These are phyloP conservation scores for Uropsilus gracilis DNA, from an alignment of 2,113 vertebrate genomes.

Conservation along the genomic window DNA sequence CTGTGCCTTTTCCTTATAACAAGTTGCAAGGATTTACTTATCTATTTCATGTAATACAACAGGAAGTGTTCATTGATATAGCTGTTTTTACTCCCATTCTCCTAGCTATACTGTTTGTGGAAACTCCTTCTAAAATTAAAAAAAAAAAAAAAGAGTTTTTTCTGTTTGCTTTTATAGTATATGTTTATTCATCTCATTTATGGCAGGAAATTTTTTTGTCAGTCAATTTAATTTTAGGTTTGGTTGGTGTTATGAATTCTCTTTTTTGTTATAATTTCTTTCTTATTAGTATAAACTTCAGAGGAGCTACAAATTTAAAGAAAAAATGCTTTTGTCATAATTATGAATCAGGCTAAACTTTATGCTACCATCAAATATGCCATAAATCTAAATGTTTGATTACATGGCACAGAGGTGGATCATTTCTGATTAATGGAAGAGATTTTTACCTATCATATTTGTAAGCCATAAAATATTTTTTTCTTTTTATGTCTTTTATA, in stretches of 20 bases:
- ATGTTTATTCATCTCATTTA: background rate
- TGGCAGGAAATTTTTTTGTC: background rate
- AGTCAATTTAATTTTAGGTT: background rate
- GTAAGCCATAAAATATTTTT: background rate
- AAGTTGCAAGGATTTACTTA: background rate
- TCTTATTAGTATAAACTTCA: background rate
- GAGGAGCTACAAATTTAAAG: background rate
- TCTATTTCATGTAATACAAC: background rate
- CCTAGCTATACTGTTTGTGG: background rate
- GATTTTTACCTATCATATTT: background rate
- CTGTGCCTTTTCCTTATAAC: background rate
- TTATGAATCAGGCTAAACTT: background rate
- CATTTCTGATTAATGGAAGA: background rate
- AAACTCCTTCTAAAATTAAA: background rate
- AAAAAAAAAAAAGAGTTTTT: background rate
- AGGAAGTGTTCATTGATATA: background rate
- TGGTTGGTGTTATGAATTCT: background rate
- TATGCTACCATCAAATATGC: background rate
- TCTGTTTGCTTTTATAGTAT: background rate
- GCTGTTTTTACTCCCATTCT: background rate
- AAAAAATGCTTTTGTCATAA: background rate
- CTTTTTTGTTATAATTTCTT: background rate
- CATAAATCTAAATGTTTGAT: slow-evolving; percentile 8
- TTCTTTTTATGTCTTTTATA: background rate
- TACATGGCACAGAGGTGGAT: background rate